phyloP scores from a whole-genome alignment of 2,888 invertebrate species.

The Melinaea marsaeus region DNA sequence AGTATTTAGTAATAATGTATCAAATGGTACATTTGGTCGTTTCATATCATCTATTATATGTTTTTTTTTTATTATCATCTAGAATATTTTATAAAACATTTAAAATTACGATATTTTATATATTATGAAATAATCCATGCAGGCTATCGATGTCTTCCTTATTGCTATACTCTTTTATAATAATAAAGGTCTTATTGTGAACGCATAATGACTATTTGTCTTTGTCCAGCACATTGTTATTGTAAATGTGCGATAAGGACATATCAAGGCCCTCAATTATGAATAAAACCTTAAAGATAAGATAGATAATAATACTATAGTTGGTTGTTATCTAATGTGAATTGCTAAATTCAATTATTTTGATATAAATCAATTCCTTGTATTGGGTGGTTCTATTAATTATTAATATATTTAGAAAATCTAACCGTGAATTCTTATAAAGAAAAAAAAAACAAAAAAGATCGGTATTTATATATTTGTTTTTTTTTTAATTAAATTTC shows the following conservation, averaged over 20 bases:
- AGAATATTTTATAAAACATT: conserved; percentile 6
- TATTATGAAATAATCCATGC: conserved; percentile 68
- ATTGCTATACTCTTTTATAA: conserved; percentile 72
- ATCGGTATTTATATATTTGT: too few relatives aligned
- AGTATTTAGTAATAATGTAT: too few relatives aligned
- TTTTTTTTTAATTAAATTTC: too few relatives aligned
- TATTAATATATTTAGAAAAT: too few relatives aligned
- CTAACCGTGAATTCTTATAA: too few relatives aligned
- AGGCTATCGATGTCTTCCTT: conserved; percentile 78
- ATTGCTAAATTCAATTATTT: background rate
- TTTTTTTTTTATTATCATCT: background rate
- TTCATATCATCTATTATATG: background rate
- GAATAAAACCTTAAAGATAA: conserved; percentile 53
- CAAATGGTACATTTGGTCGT: background rate
- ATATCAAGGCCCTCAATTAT: background rate
- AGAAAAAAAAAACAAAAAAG: too few relatives aligned
- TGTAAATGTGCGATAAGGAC: background rate
- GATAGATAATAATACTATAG: conserved; percentile 46
- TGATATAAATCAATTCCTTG: too few relatives aligned
- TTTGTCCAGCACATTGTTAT: background rate
- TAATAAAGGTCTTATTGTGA: background rate
- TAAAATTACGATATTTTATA: conserved; percentile 53
- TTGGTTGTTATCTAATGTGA: conserved; percentile 13
- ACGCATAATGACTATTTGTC: background rate
- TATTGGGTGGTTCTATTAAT: too few relatives aligned